A percentile compares a stretch with the other conserved stretches of the same genome.
Evolutionary conservation across 2,888 invertebrate genomes (phyloP).

Genomic region (Tyria jacobaeae): DNA sequence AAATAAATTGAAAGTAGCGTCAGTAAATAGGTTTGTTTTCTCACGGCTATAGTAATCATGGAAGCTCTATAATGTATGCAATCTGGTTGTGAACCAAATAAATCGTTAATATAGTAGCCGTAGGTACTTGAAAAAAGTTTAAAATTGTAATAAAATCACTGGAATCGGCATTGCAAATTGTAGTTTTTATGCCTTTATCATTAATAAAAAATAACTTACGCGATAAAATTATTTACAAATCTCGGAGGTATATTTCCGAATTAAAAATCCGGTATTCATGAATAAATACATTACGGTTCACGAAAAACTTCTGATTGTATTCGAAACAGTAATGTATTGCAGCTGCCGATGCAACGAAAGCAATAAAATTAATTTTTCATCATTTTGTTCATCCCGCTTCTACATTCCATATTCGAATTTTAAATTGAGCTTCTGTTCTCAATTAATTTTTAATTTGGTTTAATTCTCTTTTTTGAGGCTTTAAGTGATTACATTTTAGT

Average conservation of each 20-base stretch:
- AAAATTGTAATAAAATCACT: not conserved
- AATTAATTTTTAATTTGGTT: not conserved
- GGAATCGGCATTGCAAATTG: not conserved
- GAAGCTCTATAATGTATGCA: too few relatives aligned
- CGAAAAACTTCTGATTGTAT: slow-evolving; percentile 12
- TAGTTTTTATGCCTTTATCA: not conserved
- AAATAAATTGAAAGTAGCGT: too few relatives aligned
- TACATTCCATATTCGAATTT: slow-evolving; percentile 21
- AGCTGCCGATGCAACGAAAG: slow-evolving; percentile 18
- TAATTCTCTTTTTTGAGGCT: slow-evolving; percentile 1
- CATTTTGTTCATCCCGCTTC: slow-evolving; percentile 22
- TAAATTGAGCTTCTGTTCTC: slow-evolving; percentile 15
- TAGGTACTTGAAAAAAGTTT: too few relatives aligned
- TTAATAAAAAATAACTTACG: not conserved
- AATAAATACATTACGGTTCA: slow-evolving; percentile 5
- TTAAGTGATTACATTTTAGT: too few relatives aligned
- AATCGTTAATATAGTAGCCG: too few relatives aligned
- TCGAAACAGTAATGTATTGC: slow-evolving; percentile 11
- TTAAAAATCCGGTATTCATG: slow-evolving; percentile 1
- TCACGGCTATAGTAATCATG: too few relatives aligned
- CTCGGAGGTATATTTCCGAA: not conserved
- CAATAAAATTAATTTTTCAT: slow-evolving; percentile 44
- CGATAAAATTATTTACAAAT: not conserved
- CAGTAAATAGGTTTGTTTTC: too few relatives aligned
- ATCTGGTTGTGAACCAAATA: too few relatives aligned